Conservation (phyloP, 2,888 invertebrate species). For the Pherbina coryleti region DNA sequence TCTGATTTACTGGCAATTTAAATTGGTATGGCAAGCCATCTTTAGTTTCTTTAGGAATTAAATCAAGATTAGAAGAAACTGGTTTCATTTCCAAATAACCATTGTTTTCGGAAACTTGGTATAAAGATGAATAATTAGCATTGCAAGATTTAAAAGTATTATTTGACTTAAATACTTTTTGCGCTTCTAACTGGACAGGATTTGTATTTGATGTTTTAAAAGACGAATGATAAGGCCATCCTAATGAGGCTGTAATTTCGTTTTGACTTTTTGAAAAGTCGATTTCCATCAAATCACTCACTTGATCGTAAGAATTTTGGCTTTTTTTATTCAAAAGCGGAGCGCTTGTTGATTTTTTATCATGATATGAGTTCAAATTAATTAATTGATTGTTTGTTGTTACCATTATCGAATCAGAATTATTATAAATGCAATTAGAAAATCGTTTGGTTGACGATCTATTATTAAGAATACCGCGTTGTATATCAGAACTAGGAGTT, state of each 20-base stretch:
- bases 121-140: background rate
- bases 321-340: slow-evolving; percentile 73
- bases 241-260: slow-evolving; percentile 19
- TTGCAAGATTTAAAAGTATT: background rate
- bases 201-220: background rate
- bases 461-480: slow-evolving; percentile 60
- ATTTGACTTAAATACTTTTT: background rate
- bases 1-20: too few species aligned
- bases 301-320: slow-evolving; percentile 74
- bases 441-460: slow-evolving; percentile 50
- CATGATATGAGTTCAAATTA: slow-evolving; percentile 50
- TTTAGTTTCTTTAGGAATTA: slow-evolving; percentile 35
- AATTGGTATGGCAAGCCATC: too few species aligned
- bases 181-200: background rate
- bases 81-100: slow-evolving; percentile 77
- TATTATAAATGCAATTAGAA: slow-evolving; percentile 56
- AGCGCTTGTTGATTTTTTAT: slow-evolving; percentile 78
- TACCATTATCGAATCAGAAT: slow-evolving; percentile 52
- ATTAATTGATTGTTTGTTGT: slow-evolving; percentile 41
- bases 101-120: slow-evolving; percentile 47
- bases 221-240: slow-evolving; percentile 16
- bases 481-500: slow-evolving; percentile 64
- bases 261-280: slow-evolving; percentile 74
- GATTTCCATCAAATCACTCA: slow-evolving; percentile 87
- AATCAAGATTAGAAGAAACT: slow-evolving; percentile 57